These are phyloP conservation scores for Choristoneura fumiferana DNA, from an alignment of 1,140 invertebrate species.

Conservation along the genomic window DNA sequence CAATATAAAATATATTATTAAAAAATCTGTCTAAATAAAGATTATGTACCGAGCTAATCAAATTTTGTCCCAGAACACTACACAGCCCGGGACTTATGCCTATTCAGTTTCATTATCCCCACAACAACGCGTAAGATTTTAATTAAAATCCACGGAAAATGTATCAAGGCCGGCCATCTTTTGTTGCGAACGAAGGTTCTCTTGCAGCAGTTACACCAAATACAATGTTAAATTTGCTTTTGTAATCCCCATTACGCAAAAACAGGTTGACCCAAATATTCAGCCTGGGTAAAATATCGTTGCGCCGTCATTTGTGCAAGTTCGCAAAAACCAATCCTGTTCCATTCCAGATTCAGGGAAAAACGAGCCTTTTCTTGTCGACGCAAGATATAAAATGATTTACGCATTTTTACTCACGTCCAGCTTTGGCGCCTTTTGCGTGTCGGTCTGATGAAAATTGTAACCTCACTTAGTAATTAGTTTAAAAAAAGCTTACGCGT, in stretches of 20 bases:
- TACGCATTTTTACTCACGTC: slow-evolving; percentile 32
- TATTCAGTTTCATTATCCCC: slow-evolving; percentile 65
- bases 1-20: no score
- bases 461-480: slow-evolving; percentile 56
- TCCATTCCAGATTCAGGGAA: slow-evolving; percentile 46
- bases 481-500: slow-evolving; percentile 38
- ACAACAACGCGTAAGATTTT: slow-evolving; percentile 68
- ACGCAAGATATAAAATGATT: slow-evolving; percentile 53
- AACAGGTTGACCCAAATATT: slow-evolving; percentile 76
- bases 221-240: slow-evolving; percentile 74
- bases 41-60: slow-evolving; percentile 40
- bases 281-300: slow-evolving; percentile 65
- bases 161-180: slow-evolving; percentile 64
- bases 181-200: slow-evolving; percentile 62
- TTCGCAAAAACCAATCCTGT: slow-evolving; percentile 70
- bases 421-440: slow-evolving; percentile 52
- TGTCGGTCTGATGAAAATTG: slow-evolving; percentile 60
- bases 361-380: slow-evolving; percentile 46
- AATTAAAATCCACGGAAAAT: slow-evolving; percentile 71
- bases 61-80: slow-evolving; percentile 48
- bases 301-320: slow-evolving; percentile 69
- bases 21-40: no score
- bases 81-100: slow-evolving; percentile 37
- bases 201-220: slow-evolving; percentile 65
- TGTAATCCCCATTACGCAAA: slow-evolving; percentile 74